A percentile compares a stretch with the other conserved stretches of the same genome.
phyloP scores from a whole-genome alignment of 2,797 vertebrate species.

The Peromyscus nudipes region DNA sequence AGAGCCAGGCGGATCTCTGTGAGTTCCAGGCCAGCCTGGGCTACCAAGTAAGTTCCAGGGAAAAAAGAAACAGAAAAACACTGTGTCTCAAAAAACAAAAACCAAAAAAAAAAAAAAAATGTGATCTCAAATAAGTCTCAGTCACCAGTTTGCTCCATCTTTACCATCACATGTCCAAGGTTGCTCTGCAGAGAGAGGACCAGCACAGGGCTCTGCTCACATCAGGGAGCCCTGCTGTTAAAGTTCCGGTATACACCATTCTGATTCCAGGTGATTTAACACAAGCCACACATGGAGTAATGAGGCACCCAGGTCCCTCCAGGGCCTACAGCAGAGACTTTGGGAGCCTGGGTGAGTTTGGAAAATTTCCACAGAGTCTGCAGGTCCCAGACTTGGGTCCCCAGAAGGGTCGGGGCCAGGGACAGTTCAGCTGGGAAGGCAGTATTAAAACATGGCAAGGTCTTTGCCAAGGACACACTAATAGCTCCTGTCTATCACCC shows the following conservation, averaged over 20 bases:
- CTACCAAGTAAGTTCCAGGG: too few relatives aligned
- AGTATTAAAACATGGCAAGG: neutral
- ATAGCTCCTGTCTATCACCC: conserved; percentile 50
- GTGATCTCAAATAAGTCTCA: neutral
- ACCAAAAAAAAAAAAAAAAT: too few relatives aligned
- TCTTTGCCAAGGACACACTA: conserved; percentile 55
- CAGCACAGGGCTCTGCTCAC: neutral
- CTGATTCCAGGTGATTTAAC: neutral
- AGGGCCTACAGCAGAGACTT: neutral
- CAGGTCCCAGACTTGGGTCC: neutral
- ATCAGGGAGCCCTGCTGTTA: neutral
- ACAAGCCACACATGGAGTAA: neutral
- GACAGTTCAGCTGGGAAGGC: neutral
- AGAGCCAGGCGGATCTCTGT: too few relatives aligned
- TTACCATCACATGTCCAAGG: fast-evolving
- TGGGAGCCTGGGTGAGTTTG: neutral
- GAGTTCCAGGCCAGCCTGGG: too few relatives aligned
- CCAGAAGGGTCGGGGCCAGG: fast-evolving
- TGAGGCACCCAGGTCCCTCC: neutral
- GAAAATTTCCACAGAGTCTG: neutral
- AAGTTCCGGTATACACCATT: neutral
- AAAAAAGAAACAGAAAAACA: too few relatives aligned
- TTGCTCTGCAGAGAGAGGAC: neutral
- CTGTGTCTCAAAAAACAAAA: too few relatives aligned
- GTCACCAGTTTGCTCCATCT: fast-evolving